Evolutionary conservation across 2,888 invertebrate genomes (phyloP), one percentile per base, ranked within the genome.

Genomic region (Ochropacha duplaris): DNA sequence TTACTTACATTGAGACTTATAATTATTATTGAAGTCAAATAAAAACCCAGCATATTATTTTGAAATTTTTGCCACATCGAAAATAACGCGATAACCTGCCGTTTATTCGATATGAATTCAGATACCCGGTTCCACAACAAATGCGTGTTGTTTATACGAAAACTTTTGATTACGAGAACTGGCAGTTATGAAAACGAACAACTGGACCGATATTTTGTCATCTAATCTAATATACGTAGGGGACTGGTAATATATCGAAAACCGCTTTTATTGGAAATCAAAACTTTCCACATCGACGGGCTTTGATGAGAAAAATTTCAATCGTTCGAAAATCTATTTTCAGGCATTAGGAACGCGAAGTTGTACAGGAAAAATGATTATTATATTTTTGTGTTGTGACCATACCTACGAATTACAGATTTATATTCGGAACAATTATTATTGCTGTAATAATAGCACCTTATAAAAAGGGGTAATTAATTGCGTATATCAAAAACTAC

Each of bases 211-310:
- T 76, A 77, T 44, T 49, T 50, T 50, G 55, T 50, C 49, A 50
- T 34, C 22, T 55, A 50, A 50, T 34, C 22, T 55, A 50, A 55
- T 75, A 68, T 72, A 66, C 57, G 61, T 57, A 50, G 61, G 66
- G 62, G 60, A 60, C 57, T 60, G 57, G 60, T 71, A 57, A 69
- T 68, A 31, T 31, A 31, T 31, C 31, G 12, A 3, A 51, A 65
- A 66, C 72, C 68, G 61, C 61, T 71, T 69, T 71, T 71, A 72
- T 71, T 72, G 71, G 66, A 66, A 71, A 72, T 72, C 66, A 71
- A 71, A 68, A 71, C 56, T 70, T 71, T 66, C 50, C 60, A 62
- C 61, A 22, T 57, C 59, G 55, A 57, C 50, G 62, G 57, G 63
- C 63, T 64, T 68, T 64, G 69, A 66, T 71, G 65, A 68, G 64